Evolutionary conservation across 2,797 vertebrate species (phyloP).

Genomic region (Lithobates pipiens): DNA sequence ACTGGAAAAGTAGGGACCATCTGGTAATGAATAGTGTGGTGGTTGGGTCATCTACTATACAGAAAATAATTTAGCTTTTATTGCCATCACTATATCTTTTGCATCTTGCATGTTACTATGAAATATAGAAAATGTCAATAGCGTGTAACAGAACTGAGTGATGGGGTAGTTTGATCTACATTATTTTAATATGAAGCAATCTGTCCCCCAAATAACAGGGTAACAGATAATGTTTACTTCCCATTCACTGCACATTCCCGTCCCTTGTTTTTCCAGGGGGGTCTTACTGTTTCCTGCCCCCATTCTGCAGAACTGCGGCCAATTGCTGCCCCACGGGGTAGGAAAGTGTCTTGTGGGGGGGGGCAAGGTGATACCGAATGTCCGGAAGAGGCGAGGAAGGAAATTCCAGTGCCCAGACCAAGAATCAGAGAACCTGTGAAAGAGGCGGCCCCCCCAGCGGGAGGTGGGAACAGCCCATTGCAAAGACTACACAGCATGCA

Average conservation of each 20-base stretch:
- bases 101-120: neutral
- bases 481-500: constrained; percentile 53
- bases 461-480: constrained; percentile 61
- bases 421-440: constrained; percentile 57
- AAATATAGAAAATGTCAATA: neutral
- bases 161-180: neutral
- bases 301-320: constrained; percentile 67
- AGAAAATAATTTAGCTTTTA: neutral
- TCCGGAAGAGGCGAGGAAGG: constrained; percentile 58
- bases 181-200: neutral
- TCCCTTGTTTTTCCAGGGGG: constrained; percentile 52
- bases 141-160: neutral
- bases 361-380: constrained; percentile 52
- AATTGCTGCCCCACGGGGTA: constrained; percentile 68
- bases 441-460: constrained; percentile 55
- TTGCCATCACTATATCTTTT: neutral
- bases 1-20: too few species aligned
- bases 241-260: constrained; percentile 52
- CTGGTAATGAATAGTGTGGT: too few species aligned
- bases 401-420: constrained; percentile 59
- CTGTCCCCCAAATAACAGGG: constrained; percentile 1
- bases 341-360: constrained; percentile 62
- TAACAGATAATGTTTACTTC: constrained; percentile 35
- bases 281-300: constrained; percentile 66
- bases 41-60: neutral